phyloP scores from a whole-genome alignment of 2,113 vertebrate genomes.

The Pelvicachromis taeniatus region DNA sequence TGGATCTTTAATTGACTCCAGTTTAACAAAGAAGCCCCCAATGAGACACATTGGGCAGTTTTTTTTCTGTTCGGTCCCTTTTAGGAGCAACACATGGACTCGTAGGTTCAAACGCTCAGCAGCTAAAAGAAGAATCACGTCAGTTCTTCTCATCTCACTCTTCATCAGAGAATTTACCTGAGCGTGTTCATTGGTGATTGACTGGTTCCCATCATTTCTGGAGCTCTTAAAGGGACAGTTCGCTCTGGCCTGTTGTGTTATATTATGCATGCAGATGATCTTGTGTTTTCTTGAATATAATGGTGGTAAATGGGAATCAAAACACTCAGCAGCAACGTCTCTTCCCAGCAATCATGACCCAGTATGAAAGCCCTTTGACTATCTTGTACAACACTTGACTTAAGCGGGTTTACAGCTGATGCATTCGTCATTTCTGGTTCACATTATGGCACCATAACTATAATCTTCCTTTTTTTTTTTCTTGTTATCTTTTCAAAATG shows the following conservation, averaged over 20 bases:
- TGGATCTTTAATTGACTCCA: background rate
- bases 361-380: background rate
- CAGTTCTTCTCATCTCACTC: background rate
- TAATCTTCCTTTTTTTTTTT: background rate
- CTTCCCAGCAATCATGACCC: background rate
- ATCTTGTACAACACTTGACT: background rate
- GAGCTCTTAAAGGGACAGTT: background rate
- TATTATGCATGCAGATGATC: background rate
- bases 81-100: background rate
- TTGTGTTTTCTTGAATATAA: background rate
- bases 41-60: background rate
- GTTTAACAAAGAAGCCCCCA: conserved; percentile 23
- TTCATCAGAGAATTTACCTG: background rate
- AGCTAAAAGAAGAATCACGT: background rate
- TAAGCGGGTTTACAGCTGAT: background rate
- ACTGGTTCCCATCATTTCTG: background rate
- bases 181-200: background rate
- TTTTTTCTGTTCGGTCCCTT: background rate
- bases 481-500: background rate
- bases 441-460: background rate
- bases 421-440: background rate
- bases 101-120: background rate
- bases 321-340: background rate
- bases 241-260: background rate
- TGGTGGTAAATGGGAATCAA: background rate